These are phyloP conservation scores for Natator depressus DNA, from an alignment of 2,113 vertebrate genomes.

Conservation along the genomic window DNA sequence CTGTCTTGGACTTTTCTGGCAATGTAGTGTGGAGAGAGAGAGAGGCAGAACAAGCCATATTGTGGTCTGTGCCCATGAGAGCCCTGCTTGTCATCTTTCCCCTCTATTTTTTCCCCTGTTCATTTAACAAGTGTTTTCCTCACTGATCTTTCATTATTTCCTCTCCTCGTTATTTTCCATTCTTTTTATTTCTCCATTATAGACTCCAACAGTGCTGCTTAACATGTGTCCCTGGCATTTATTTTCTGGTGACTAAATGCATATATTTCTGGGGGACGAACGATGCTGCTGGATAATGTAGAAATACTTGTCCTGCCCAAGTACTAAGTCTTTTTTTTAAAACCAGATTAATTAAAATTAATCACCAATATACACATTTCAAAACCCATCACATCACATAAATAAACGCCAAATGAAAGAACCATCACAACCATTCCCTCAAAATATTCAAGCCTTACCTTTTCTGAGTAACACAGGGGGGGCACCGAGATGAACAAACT, in stretches of 20 bases:
- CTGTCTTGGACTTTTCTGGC: neutral
- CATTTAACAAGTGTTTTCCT: neutral
- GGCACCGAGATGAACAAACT: conserved; percentile 79
- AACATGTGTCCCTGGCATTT: accelerated
- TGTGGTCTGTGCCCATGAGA: neutral
- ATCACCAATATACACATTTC: neutral
- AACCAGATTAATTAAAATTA: neutral
- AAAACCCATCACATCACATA: neutral
- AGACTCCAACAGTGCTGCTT: accelerated
- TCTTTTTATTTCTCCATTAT: accelerated
- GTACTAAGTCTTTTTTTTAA: neutral
- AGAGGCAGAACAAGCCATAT: accelerated
- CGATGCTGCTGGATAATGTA: neutral
- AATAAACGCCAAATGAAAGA: neutral
- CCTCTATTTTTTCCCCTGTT: neutral
- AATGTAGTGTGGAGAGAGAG: neutral
- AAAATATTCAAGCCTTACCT: conserved; percentile 60
- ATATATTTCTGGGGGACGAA: neutral
- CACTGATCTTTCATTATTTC: accelerated
- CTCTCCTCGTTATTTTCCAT: accelerated
- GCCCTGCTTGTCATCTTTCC: neutral
- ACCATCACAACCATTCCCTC: neutral
- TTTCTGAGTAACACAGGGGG: conserved; percentile 42
- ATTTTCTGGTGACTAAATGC: neutral
- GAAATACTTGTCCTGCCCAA: neutral